Base-by-base conservation (phyloP, 37 sponge, comb jelly and placozoan genomes). In the Tethya wilhelma region DNA sequence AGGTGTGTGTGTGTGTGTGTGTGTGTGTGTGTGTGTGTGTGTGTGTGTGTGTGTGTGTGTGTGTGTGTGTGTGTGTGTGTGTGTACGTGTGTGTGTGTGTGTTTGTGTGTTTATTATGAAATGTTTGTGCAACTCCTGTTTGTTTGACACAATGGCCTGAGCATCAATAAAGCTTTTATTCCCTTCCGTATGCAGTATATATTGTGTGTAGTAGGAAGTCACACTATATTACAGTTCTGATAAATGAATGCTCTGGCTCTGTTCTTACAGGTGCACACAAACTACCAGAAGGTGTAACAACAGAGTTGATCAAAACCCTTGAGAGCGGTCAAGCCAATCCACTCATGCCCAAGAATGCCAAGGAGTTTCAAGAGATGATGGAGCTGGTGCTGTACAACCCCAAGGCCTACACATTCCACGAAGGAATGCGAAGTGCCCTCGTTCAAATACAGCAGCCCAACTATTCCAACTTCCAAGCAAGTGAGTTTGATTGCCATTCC, bases 311-410 rank as follows among this genome's bases (percentile, higher is more conserved):
- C 17, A 29, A 74, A 33, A 56, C 39, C 20, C 45, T 87, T 25
- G 92, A 86, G 67, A 80, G 44, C 2, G 89, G 89, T 2, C 20
- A 38, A 33, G 67, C 46, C 20, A 80, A 79, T 43, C 26, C 69
- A 6, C 33, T 91, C 20, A 26, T 90, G 14, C 89, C 93, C 4
- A 37, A 28, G n/a, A 63, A 43, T 41, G 75, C 82, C 1, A 64
- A 75, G 0, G 85, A 92, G 76, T 79, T 92, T 45, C 64, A 83
- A 32, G 46, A 71, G 49, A 92, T 92, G 93, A 30, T 92, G 44
- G 77, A 79, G 42, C 38, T 84, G 23, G 93, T 83, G 2, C 62
- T 87, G 45, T 69, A 87, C 40, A 45, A 84, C 31, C 59, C 84
- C 9, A n/a, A 59, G 0, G 44, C 59, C 23, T 75, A 70, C 56